These are phyloP conservation scores for Aurelia aurita DNA, from an alignment of 30 jellyfish, hydroid and myxozoan genomes.

Conservation along the genomic window DNA sequence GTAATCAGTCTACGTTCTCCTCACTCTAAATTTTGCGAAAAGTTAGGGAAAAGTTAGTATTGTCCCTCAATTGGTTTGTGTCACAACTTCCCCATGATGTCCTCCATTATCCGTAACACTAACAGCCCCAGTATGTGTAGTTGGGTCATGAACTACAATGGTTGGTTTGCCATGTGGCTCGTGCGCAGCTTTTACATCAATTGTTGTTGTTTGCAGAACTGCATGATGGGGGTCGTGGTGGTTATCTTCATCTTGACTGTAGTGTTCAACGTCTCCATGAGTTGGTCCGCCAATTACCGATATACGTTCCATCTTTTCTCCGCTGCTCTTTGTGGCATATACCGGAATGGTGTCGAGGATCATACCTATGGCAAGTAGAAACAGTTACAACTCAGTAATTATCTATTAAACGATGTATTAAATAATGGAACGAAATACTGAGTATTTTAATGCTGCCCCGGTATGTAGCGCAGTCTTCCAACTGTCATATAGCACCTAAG, in stretches of 20 bases:
- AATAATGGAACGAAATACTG: too few species aligned
- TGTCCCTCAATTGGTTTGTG: conserved; percentile 18
- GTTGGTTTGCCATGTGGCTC: conserved; percentile 74
- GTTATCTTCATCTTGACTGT: conserved; percentile 41
- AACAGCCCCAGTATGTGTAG: conserved; percentile 55
- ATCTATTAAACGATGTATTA: too few species aligned
- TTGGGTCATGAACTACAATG: conserved; percentile 63
- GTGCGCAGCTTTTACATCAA: conserved; percentile 75
- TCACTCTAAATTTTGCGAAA: too few species aligned
- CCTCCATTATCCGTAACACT: conserved; percentile 74
- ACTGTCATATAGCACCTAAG: too few species aligned
- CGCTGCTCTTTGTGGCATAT: conserved; percentile 63
- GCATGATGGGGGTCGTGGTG: conserved; percentile 64
- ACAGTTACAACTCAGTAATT: too few species aligned
- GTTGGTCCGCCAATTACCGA: conserved; percentile 81
- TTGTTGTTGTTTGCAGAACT: conserved; percentile 61
- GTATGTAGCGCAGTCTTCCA: too few species aligned
- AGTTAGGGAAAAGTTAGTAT: too few species aligned
- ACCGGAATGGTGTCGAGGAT: conserved; percentile 58
- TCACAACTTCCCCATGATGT: conserved; percentile 72
- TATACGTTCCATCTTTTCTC: conserved; percentile 73
- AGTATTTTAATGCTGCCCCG: too few species aligned
- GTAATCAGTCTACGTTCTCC: too few species aligned
- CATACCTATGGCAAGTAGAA: conserved; percentile 4
- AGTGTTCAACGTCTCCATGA: conserved; percentile 56